phyloP scores from a whole-genome alignment of 2,797 vertebrate genomes.

The Nasua narica region DNA sequence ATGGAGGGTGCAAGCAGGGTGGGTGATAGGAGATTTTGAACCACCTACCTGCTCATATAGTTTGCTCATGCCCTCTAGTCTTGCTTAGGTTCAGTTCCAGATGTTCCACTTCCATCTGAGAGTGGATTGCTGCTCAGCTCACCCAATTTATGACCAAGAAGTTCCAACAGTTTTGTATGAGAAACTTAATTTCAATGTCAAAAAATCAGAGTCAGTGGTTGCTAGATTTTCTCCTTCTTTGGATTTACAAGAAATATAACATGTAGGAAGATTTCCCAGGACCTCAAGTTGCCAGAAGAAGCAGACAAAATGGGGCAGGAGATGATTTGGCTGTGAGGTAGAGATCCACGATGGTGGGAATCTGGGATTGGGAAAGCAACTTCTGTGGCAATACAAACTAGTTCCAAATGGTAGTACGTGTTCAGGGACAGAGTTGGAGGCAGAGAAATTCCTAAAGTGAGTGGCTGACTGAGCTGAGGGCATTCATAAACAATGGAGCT shows the following conservation, averaged over 20 bases:
- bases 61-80: background rate
- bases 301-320: background rate
- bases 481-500: background rate
- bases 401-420: background rate
- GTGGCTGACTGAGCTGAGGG: background rate
- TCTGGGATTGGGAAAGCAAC: background rate
- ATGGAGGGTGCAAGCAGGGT: background rate
- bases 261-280: background rate
- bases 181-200: background rate
- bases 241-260: background rate
- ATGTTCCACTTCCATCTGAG: background rate
- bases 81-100: background rate
- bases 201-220: background rate
- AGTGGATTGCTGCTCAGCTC: background rate
- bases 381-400: background rate
- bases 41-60: background rate
- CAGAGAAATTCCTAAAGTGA: background rate
- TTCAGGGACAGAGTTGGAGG: background rate
- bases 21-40: background rate
- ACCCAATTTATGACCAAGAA: background rate
- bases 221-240: background rate
- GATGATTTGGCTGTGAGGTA: background rate
- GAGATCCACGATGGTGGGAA: background rate
- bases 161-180: background rate
- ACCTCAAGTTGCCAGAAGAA: background rate